Conservation (phyloP, 2,113 vertebrate species). For the Silurus glanis region DNA sequence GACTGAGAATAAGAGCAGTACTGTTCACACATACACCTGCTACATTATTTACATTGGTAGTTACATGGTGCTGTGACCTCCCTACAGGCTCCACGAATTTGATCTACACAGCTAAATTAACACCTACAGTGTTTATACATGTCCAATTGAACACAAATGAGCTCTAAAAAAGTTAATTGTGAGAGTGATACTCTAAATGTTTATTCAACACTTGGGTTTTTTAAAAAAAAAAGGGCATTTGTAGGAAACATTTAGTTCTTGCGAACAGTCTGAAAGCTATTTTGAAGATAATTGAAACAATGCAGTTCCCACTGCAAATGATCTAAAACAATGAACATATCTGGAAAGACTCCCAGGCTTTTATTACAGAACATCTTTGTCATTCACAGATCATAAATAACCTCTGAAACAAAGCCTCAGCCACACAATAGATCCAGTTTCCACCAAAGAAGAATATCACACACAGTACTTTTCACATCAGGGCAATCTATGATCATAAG, state of each 20-base stretch:
- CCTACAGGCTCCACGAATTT: not conserved
- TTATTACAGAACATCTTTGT: constrained; percentile 1
- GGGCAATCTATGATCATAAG: too few species aligned
- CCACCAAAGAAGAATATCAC: too few species aligned
- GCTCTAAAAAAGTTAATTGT: too few species aligned
- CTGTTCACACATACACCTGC: not conserved
- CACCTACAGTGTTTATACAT: too few species aligned
- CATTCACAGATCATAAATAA: constrained; percentile 14
- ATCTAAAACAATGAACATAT: not conserved
- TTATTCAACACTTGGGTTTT: too few species aligned
- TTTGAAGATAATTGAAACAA: not conserved
- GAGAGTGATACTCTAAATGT: too few species aligned
- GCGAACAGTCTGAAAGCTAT: not conserved
- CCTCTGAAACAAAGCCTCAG: not conserved
- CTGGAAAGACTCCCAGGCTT: not conserved
- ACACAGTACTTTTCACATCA: too few species aligned
- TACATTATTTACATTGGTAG: not conserved
- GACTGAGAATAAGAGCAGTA: constrained; percentile 2
- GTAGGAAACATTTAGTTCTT: not conserved
- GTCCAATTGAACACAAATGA: too few species aligned
- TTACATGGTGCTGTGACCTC: not conserved
- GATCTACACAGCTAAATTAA: not conserved
- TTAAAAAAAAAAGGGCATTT: not conserved
- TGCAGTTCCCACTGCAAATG: not conserved
- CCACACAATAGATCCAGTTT: constrained; percentile 1